Evolutionary conservation across 2,888 invertebrate genomes (phyloP).

Genomic region (Phragmatobia fuliginosa): DNA sequence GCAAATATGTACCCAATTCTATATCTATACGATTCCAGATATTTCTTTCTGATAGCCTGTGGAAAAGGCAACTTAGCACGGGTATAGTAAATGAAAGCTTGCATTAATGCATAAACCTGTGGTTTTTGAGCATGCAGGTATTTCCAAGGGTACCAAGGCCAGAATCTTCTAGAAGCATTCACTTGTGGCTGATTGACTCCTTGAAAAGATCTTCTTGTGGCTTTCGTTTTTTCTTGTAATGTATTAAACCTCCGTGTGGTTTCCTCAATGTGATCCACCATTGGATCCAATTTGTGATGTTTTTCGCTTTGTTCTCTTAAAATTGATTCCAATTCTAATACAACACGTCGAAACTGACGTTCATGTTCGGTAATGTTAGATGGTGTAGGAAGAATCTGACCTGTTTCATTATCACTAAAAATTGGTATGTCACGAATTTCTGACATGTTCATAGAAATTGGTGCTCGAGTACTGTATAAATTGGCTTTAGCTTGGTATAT

Average conservation of each 20-base stretch:
- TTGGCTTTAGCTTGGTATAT: slow-evolving; percentile 6
- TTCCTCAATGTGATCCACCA: not conserved
- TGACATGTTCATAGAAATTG: not conserved
- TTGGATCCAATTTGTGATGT: not conserved
- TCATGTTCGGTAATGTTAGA: not conserved
- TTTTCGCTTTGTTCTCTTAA: not conserved
- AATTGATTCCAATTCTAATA: not conserved
- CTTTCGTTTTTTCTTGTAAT: not conserved
- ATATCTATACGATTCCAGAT: not conserved
- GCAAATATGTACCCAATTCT: slow-evolving; percentile 12
- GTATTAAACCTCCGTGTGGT: not conserved
- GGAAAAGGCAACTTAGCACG: not conserved
- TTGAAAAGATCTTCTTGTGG: not conserved
- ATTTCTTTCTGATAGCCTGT: slow-evolving; percentile 1
- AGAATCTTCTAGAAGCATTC: slow-evolving; percentile 3
- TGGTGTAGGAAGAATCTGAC: not conserved
- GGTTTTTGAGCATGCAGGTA: not conserved
- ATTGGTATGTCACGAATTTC: not conserved
- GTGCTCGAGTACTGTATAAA: not conserved
- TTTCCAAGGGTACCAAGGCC: not conserved
- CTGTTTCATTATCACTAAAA: not conserved
- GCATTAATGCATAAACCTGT: not conserved
- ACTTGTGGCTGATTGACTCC: not conserved
- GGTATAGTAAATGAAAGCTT: not conserved
- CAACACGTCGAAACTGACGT: not conserved